Base-by-base conservation (phyloP, 1,140 invertebrate species). In the Mya arenaria region DNA sequence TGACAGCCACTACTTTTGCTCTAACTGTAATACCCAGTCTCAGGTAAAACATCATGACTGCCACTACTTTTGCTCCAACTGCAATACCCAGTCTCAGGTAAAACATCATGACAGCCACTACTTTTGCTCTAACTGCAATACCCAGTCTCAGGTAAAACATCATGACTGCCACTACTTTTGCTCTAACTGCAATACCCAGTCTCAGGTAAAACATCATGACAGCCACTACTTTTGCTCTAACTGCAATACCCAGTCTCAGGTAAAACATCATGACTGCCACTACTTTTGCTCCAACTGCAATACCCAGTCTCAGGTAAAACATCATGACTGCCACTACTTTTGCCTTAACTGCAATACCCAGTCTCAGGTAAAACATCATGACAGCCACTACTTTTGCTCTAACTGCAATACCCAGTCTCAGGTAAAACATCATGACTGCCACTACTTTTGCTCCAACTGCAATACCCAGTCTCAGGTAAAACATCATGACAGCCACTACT, bases 61-160 rank as follows among this genome's bases (percentile, higher is more conserved):
- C n/a, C n/a, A n/a, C n/a, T n/a, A n/a, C 4, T 5, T n/a, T 4
- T 56, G 55, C 30, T 19, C 19, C 19, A 8, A 6, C 5, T 4
- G 55, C 19, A 56, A n/a, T 56, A 56, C 55, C n/a, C 55, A 19
- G 55, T 56, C 55, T 56, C 55, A 6, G 55, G 55, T 56, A 56
- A 56, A 23, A 6, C n/a, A n/a, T n/a, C n/a, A n/a, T n/a, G n/a
- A n/a, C n/a, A n/a, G n/a, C n/a, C n/a, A n/a, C n/a, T n/a, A n/a
- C 4, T 5, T n/a, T 4, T 56, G 55, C 30, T 19, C 19, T n/a
- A 8, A 6, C 5, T 4, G 19, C 55, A 56, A n/a, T 56, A 6
- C 55, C n/a, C 55, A 56, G 55, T 56, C 55, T 56, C 55, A 4
- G 55, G 55, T 56, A 56, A 56, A 23, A 6, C n/a, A n/a, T n/a